A percentile compares a stretch with the other conserved stretches of the same genome.
phyloP scores from a whole-genome alignment of 2,888 invertebrate species.

The Meandrusa payeni region DNA sequence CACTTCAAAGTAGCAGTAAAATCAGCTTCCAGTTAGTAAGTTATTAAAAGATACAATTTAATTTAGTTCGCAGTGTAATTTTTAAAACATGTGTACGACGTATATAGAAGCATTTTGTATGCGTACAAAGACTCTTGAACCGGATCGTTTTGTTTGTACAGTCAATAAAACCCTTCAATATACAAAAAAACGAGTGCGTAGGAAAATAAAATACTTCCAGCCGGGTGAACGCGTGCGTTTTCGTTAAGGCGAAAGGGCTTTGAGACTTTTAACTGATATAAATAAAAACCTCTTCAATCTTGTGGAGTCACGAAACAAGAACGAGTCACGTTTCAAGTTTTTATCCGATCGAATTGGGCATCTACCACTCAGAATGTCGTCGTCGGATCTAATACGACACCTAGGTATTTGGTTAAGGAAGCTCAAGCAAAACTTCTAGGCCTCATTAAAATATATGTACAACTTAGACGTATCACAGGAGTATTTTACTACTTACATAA shows the following conservation, averaged over 20 bases:
- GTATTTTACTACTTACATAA: slow-evolving; percentile 82
- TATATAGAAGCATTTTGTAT: slow-evolving; percentile 3
- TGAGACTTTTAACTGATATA: slow-evolving; percentile 21
- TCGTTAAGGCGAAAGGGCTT: slow-evolving; percentile 15
- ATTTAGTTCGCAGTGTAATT: too few relatives aligned
- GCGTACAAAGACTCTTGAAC: slow-evolving; percentile 16
- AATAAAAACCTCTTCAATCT: slow-evolving; percentile 18
- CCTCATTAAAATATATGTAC: too few relatives aligned
- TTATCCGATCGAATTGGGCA: too few relatives aligned
- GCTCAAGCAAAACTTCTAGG: too few relatives aligned
- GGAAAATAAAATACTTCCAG: slow-evolving; percentile 22
- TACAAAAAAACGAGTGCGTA: slow-evolving; percentile 16
- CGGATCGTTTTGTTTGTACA: slow-evolving; percentile 15
- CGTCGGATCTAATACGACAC: too few relatives aligned
- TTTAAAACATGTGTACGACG: not conserved
- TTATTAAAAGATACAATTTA: too few relatives aligned
- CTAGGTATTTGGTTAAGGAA: too few relatives aligned
- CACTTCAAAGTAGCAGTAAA: too few relatives aligned
- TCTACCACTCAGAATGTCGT: too few relatives aligned
- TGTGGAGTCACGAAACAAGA: not conserved
- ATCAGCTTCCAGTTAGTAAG: too few relatives aligned
- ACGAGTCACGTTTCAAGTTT: not conserved
- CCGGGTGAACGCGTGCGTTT: slow-evolving; percentile 18
- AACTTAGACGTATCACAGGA: too few relatives aligned
- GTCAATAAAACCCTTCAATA: slow-evolving; percentile 9